Evolutionary conservation across 2,888 invertebrate species (phyloP).

Genomic region (Heliconius aoede): DNA sequence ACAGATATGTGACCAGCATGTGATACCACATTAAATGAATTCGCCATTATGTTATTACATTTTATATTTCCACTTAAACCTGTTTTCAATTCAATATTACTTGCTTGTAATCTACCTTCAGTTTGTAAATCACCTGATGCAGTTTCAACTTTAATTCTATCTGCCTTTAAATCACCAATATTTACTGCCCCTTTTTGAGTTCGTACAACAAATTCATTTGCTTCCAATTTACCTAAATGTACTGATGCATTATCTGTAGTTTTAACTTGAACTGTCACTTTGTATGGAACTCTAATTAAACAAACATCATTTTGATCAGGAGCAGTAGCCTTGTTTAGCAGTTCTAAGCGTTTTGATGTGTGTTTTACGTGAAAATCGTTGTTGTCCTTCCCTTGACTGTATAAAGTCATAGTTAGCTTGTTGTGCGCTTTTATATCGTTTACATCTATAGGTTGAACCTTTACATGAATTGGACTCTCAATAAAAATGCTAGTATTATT

Average conservation of each 20-base stretch:
- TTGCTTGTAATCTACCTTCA: slow-evolving; percentile 71
- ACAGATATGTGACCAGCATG: slow-evolving; percentile 74
- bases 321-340: slow-evolving; percentile 72
- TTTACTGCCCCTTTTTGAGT: slow-evolving; percentile 73
- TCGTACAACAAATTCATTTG: slow-evolving; percentile 75
- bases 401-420: slow-evolving; percentile 76
- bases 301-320: slow-evolving; percentile 76
- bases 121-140: slow-evolving; percentile 66
- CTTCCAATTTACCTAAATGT: slow-evolving; percentile 71
- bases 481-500: slow-evolving; percentile 77
- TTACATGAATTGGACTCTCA: slow-evolving; percentile 81
- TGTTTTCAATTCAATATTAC: slow-evolving; percentile 73
- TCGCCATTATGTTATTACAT: slow-evolving; percentile 78
- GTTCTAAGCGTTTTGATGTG: slow-evolving; percentile 74
- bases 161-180: slow-evolving; percentile 70
- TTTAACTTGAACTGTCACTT: slow-evolving; percentile 74
- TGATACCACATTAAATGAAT: slow-evolving; percentile 66
- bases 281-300: slow-evolving; percentile 77
- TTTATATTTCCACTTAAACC: slow-evolving; percentile 68
- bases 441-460: slow-evolving; percentile 77
- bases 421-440: slow-evolving; percentile 75
- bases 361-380: slow-evolving; percentile 80
- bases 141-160: slow-evolving; percentile 73
- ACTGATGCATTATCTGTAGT: slow-evolving; percentile 76
- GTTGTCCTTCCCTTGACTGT: slow-evolving; percentile 74